These are phyloP conservation scores for Metaphire vulgaris DNA, from an alignment of 1,140 invertebrate genomes.

Conservation along the genomic window DNA sequence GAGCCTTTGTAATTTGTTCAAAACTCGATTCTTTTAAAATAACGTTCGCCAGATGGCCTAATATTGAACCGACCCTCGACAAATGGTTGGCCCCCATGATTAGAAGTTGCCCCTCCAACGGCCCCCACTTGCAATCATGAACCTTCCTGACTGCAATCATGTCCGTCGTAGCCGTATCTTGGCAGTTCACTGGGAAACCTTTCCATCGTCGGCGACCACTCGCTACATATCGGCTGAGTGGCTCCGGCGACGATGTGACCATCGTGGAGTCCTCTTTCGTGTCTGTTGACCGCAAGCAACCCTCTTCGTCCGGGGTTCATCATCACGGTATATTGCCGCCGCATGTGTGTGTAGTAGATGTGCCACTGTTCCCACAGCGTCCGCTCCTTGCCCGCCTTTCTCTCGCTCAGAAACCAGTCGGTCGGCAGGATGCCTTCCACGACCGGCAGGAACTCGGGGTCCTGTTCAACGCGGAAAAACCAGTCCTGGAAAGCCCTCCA, in stretches of 20 bases:
- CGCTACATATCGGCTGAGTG: not conserved
- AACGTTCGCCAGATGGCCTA: too few relatives aligned
- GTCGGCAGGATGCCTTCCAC: conserved; percentile 5
- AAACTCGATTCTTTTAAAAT: too few relatives aligned
- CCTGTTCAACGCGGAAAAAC: not conserved
- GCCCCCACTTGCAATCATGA: too few relatives aligned
- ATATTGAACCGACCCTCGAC: too few relatives aligned
- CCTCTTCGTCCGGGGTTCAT: not conserved
- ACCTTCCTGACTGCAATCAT: too few relatives aligned
- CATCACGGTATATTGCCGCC: not conserved
- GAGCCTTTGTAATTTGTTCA: too few relatives aligned
- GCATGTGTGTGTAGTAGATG: conserved; percentile 4
- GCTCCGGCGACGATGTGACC: not conserved
- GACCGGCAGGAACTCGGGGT: not conserved
- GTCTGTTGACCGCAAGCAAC: conserved; percentile 11
- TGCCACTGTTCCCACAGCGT: conserved; percentile 11
- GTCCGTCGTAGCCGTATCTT: conserved; percentile 12
- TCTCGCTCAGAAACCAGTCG: conserved; percentile 1
- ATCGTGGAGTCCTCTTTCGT: conserved; percentile 2
- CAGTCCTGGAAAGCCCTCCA: conserved; percentile 13
- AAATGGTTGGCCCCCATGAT: too few relatives aligned
- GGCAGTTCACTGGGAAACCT: not conserved
- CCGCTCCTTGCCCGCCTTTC: not conserved
- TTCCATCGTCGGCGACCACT: not conserved
- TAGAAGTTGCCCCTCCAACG: too few relatives aligned